Evolutionary conservation across 2,888 invertebrate species (phyloP).

Genomic region (Taphrorychus bicolor): DNA sequence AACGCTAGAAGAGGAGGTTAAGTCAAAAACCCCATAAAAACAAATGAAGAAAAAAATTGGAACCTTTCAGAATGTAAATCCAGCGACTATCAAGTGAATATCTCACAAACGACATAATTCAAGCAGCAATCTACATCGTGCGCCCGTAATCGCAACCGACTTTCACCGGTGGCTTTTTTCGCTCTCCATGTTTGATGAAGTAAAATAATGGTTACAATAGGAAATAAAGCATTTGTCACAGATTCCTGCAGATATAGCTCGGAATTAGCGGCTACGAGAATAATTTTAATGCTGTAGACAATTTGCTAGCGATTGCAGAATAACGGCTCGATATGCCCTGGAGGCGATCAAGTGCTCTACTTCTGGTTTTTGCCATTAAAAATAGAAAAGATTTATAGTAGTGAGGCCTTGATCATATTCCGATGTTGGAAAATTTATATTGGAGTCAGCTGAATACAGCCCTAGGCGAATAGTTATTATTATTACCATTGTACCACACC

Average conservation of each 20-base stretch:
- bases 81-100: too few species aligned
- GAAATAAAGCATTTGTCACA: conserved; percentile 37
- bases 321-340: conserved; percentile 25
- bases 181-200: conserved; percentile 35
- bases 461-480: conserved; percentile 9
- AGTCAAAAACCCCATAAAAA: too few species aligned
- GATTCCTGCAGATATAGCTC: conserved; percentile 32
- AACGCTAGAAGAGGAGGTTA: too few species aligned
- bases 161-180: conserved; percentile 33
- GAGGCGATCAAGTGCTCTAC: conserved; percentile 34
- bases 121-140: not conserved
- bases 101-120: not conserved
- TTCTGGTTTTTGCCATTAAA: conserved; percentile 32
- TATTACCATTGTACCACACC: not conserved
- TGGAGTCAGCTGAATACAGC: conserved; percentile 5
- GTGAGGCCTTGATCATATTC: conserved; percentile 19
- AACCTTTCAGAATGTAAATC: too few species aligned
- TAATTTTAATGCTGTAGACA: conserved; percentile 37
- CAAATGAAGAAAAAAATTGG: too few species aligned
- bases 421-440: conserved; percentile 23
- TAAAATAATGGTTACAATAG: conserved; percentile 37
- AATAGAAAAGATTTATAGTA: conserved; percentile 30
- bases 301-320: conserved; percentile 37
- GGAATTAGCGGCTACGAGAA: conserved; percentile 19
- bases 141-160: conserved; percentile 12